Conservation (phyloP, 2,888 invertebrate species). For the Lochmaea capreae region DNA sequence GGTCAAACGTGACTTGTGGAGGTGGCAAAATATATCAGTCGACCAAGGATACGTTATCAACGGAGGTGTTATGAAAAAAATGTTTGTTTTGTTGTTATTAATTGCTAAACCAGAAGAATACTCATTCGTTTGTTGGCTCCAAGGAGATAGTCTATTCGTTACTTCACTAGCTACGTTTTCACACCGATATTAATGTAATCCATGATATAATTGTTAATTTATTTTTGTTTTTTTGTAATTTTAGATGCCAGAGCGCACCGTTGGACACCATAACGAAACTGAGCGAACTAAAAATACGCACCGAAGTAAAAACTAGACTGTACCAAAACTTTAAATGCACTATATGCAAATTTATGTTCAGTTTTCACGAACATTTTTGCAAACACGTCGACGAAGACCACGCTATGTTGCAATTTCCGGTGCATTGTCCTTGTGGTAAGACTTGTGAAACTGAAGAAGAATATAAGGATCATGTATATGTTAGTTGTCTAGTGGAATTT, state of each 20-base stretch:
- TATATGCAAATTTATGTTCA: slow-evolving; percentile 59
- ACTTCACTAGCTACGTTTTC: neutral
- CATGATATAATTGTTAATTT: neutral
- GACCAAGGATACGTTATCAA: no score
- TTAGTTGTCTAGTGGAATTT: slow-evolving; percentile 59
- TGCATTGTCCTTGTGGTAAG: slow-evolving; percentile 55
- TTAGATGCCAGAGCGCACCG: slow-evolving; percentile 54
- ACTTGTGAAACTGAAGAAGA: slow-evolving; percentile 58
- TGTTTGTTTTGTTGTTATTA: no score
- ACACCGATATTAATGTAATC: neutral
- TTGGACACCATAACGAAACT: slow-evolving; percentile 57
- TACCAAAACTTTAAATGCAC: slow-evolving; percentile 63
- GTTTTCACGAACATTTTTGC: slow-evolving; percentile 61
- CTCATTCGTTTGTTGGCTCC: no score
- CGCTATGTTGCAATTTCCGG: slow-evolving; percentile 50
- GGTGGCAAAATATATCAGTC: no score
- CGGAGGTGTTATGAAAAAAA: no score
- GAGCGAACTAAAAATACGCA: slow-evolving; percentile 57
- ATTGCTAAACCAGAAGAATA: no score
- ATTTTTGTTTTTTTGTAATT: neutral
- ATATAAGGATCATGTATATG: slow-evolving; percentile 60
- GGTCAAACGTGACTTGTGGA: no score
- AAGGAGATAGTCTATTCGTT: no score
- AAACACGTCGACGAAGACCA: slow-evolving; percentile 62
- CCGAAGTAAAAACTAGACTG: slow-evolving; percentile 59